phyloP scores from a whole-genome alignment of 2,113 vertebrate genomes.

The Sminthopsis crassicaudata region DNA sequence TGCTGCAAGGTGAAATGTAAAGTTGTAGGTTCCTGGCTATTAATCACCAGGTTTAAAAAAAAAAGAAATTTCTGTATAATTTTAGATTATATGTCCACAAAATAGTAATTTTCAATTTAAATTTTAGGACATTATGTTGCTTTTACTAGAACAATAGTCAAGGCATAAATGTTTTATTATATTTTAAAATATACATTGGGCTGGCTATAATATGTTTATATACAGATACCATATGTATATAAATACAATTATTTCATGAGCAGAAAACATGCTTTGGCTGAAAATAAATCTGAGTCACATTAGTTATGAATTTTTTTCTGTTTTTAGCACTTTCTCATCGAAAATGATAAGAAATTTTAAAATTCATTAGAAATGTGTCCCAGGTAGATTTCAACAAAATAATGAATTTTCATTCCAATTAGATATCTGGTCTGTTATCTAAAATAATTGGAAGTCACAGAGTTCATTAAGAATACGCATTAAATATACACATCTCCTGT shows the following conservation, averaged over 20 bases:
- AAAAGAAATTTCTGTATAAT: constrained; percentile 50
- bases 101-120: constrained; percentile 61
- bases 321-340: not conserved
- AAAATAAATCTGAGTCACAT: not conserved
- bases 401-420: not conserved
- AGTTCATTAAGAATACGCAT: not conserved
- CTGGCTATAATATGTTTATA: not conserved
- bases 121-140: constrained; percentile 12
- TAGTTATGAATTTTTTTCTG: not conserved
- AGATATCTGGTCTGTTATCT: not conserved
- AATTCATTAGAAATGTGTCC: not conserved
- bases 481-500: not conserved
- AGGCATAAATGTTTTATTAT: not conserved
- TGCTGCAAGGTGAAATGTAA: constrained; percentile 88
- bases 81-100: constrained; percentile 55
- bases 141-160: constrained; percentile 33
- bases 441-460: not conserved
- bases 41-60: constrained; percentile 74
- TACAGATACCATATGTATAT: not conserved
- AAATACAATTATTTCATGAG: not conserved
- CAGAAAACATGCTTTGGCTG: not conserved
- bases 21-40: constrained; percentile 80
- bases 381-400: constrained; percentile 13
- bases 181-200: not conserved
- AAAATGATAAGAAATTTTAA: not conserved